Evolutionary conservation across 2,888 invertebrate species (phyloP).

Genomic region (Acanthosepion lycidas): DNA sequence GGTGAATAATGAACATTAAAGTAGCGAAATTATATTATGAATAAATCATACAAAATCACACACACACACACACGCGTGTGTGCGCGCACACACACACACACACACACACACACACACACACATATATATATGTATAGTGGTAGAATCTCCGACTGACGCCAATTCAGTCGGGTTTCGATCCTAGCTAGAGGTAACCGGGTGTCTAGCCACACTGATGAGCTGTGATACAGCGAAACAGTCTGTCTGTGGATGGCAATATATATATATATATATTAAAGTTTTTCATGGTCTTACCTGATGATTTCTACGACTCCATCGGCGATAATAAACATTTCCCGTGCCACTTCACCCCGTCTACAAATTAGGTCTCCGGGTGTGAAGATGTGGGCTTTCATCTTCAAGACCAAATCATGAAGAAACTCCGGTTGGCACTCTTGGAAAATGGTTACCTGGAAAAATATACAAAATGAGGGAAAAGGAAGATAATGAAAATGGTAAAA

Average conservation of each 20-base stretch:
- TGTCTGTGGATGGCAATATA: background rate
- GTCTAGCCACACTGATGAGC: no score
- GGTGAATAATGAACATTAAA: no score
- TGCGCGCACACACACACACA: no score
- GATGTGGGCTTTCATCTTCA: conserved; percentile 98
- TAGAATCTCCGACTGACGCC: no score
- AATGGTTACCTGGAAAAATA: conserved; percentile 85
- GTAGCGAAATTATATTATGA: no score
- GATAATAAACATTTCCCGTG: conserved; percentile 98
- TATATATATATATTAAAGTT: background rate
- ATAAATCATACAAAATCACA: no score
- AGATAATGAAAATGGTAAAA: no score
- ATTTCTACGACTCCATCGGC: conserved; percentile 97
- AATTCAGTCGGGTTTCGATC: no score
- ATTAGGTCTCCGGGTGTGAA: conserved; percentile 98
- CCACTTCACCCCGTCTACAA: conserved; percentile 94
- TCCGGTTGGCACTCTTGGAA: conserved; percentile 98
- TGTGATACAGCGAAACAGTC: no score
- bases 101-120: background rate
- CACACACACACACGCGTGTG: no score
- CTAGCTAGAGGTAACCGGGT: no score
- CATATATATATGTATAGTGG: no score
- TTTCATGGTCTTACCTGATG: conserved; percentile 77
- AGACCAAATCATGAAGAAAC: conserved; percentile 94
- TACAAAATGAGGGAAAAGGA: background rate